Evolutionary conservation across 2,113 vertebrate genomes (phyloP), one percentile per base, ranked within the genome.

Genomic region (Hippocampus barbouri): DNA sequence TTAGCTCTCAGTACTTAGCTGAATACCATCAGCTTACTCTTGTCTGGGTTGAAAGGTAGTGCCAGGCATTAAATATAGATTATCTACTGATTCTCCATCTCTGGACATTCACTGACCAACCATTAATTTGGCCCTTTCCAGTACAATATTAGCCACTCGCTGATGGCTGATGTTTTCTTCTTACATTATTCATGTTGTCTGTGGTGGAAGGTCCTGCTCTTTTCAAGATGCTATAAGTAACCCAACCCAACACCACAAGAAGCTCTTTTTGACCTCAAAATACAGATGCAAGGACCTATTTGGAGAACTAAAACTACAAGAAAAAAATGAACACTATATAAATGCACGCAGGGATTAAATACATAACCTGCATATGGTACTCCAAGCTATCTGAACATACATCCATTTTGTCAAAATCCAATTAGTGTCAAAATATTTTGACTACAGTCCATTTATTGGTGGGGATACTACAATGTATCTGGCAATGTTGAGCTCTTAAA

Each of bases 91-190:
- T 9, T 43, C 23, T 57, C 38, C 40, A 43, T 43, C 38, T 43
- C 20, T 43, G 62, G 62, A 43, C 40, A 43, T 21, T 11, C 62
- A 43, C 40, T 64, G 62, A 64, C 40, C 21, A 65, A 65, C 40
- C 62, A 64, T 43, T 65, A n/a, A 65, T 65, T 65, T 65, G 41
- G 20, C 62, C 21, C 10, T 64, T 64, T 21, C 21, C 11, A n/a
- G 20, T 43, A 43, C 11, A 64, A 11, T 64, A 43, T 14, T 41
- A 43, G 40, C 62, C 5, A 1, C 23, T 43, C 21, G 6, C 40
- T 65, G 16, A 12, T 65, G 34, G 21, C 40, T 65, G 20, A 65
- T 65, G 62, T 65, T n/a, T 40, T 65, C 12, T 7, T 64, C 21
- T 40, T 63, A 10, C 61, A 63, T 63, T 63, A 63, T 63, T 63